Evolutionary conservation across 2,797 vertebrate genomes (phyloP).

Genomic region (Centroberyx gerrardi): DNA sequence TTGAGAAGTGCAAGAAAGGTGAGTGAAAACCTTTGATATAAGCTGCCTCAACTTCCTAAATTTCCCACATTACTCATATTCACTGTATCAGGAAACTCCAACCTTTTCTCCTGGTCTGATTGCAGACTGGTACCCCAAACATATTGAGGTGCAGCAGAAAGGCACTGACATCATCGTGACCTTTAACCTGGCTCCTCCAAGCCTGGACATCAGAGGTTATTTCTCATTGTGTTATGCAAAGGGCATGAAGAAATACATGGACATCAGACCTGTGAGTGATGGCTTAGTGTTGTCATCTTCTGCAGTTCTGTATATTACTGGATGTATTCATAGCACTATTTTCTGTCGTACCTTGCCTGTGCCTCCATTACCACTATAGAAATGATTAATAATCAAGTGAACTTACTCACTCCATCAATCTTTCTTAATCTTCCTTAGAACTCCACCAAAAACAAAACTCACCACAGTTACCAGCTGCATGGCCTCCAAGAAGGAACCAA

Average conservation of each 20-base stretch:
- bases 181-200: constrained; percentile 86
- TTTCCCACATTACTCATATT: background rate
- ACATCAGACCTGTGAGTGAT: constrained; percentile 78
- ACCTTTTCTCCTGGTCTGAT: constrained; percentile 4
- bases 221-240: constrained; percentile 81
- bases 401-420: background rate
- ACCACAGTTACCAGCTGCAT: constrained; percentile 77
- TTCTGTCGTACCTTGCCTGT: background rate
- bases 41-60: background rate
- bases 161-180: constrained; percentile 77
- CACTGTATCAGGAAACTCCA: background rate
- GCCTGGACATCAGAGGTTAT: constrained; percentile 81
- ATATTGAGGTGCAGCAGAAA: constrained; percentile 78
- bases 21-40: constrained; percentile 24
- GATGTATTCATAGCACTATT: background rate
- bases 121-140: constrained; percentile 86
- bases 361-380: background rate
- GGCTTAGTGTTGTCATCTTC: background rate
- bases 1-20: constrained; percentile 84
- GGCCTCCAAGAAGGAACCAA: constrained; percentile 78
- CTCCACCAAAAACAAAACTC: constrained; percentile 73
- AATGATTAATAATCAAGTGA: background rate
- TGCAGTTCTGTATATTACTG: background rate
- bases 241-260: constrained; percentile 65
- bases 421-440: constrained; percentile 68